These are phyloP conservation scores for Chelon labrosus DNA, from an alignment of 2,797 vertebrate genomes.

Conservation along the genomic window DNA sequence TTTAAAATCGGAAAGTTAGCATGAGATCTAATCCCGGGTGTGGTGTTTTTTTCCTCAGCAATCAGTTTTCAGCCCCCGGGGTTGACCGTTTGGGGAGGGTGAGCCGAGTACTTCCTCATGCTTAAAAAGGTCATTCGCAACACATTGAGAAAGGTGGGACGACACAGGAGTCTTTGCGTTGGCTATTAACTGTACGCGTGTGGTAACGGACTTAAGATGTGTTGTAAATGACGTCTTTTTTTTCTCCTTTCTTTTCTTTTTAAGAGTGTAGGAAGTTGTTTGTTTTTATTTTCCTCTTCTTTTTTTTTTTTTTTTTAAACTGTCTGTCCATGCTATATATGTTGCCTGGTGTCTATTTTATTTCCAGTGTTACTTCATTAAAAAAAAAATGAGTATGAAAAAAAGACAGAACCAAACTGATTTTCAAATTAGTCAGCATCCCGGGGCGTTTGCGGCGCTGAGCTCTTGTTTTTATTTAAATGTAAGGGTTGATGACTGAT, in stretches of 20 bases:
- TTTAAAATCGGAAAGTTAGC: background rate
- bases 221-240: conserved; percentile 41
- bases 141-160: conserved; percentile 30
- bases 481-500: background rate
- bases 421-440: conserved; percentile 19
- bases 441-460: background rate
- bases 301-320: conserved; percentile 51
- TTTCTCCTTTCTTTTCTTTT: background rate
- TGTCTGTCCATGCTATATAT: conserved; percentile 58
- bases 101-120: conserved; percentile 33
- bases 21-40: background rate
- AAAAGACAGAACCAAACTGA: conserved; percentile 44
- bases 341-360: conserved; percentile 61
- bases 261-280: conserved; percentile 31
- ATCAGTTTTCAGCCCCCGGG: background rate
- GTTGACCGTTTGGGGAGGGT: conserved; percentile 53
- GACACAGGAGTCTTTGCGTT: background rate
- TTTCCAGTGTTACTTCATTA: conserved; percentile 53
- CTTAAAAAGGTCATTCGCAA: conserved; percentile 40
- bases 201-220: conserved; percentile 22
- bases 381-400: conserved; percentile 16
- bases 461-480: background rate
- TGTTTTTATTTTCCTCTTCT: conserved; percentile 31
- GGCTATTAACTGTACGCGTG: background rate
- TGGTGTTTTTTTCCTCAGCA: background rate